Base-by-base conservation (phyloP, 2,888 invertebrate species). In the Andricus quercusramuli region DNA sequence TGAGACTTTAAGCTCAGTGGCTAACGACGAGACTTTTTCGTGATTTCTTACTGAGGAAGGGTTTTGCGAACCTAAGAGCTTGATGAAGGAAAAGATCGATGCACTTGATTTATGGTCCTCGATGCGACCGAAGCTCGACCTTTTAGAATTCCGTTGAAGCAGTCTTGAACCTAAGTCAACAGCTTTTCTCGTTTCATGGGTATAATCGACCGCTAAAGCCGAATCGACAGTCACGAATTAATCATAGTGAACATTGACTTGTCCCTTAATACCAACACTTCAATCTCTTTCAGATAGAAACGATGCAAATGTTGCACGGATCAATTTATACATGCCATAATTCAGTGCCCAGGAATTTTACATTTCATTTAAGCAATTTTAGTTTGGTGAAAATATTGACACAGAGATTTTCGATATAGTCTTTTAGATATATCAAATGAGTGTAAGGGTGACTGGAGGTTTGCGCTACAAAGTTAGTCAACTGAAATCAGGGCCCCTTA, bases 81-180 rank as follows among this genome's bases (percentile, higher is more conserved):
- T 51, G 79, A 78, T 77, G 79, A 79, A 79, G 80, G 79, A 81
- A 77, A 79, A 80, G 83, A 87, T 88, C 87, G 85, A 88, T 84
- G 83, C 82, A 80, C 65, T 84, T 88, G 88, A 88, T 88, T 88
- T 87, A 88, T 87, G 85, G 85, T 79, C 78, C 68, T 79, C 68
- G 82, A 80, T 80, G 83, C 81, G 81, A 80, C 77, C 82, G 80
- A 82, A 79, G 81, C 83, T 84, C 83, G 81, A 85, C 84, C 85
- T 81, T 84, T 84, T 83, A 83, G 84, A 86, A 86, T 87, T 86
- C 82, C 78, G 82, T 85, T 78, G 85, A 80, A 82, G 79, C 79
- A 82, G 83, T 81, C 85, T 86, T 85, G 84, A 86, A 87, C 85
- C 83, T 80, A 84, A 86, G 86, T 87, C 85, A 85, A 86, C 25